Evolutionary conservation across 2,888 invertebrate genomes (phyloP).

Genomic region (Pseudococcus viburni): DNA sequence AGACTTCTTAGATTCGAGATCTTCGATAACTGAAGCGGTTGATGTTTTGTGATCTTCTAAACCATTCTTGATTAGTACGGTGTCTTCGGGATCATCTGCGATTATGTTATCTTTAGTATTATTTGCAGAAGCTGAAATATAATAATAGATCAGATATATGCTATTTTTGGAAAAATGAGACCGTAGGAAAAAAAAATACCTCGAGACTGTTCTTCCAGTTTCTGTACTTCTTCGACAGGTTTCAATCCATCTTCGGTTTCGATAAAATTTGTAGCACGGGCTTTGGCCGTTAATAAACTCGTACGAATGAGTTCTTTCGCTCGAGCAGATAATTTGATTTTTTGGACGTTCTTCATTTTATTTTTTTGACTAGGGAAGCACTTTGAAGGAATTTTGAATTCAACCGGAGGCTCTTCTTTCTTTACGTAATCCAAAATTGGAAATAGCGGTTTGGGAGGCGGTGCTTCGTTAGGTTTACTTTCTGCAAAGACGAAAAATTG

Average conservation of each 20-base stretch:
- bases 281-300: slow-evolving; percentile 68
- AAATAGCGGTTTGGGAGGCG: slow-evolving; percentile 51
- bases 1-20: background rate
- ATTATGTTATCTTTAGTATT: background rate
- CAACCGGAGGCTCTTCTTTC: slow-evolving; percentile 20
- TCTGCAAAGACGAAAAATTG: background rate
- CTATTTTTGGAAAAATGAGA: background rate
- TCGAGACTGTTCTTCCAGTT: slow-evolving; percentile 25
- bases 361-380: slow-evolving; percentile 68
- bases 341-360: slow-evolving; percentile 68
- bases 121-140: slow-evolving; percentile 1
- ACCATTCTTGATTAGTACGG: background rate
- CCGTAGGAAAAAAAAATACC: background rate
- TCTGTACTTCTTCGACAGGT: slow-evolving; percentile 73
- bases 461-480: background rate
- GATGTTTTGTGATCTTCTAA: background rate
- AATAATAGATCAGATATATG: background rate
- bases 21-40: slow-evolving; percentile 5
- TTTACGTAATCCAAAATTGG: slow-evolving; percentile 43
- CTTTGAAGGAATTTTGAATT: background rate
- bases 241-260: slow-evolving; percentile 72
- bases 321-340: slow-evolving; percentile 68
- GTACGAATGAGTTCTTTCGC: slow-evolving; percentile 68
- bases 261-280: slow-evolving; percentile 68
- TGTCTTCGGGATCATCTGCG: background rate